Evolutionary conservation across 2,797 vertebrate species (phyloP).

Genomic region (Argyrosomus regius): DNA sequence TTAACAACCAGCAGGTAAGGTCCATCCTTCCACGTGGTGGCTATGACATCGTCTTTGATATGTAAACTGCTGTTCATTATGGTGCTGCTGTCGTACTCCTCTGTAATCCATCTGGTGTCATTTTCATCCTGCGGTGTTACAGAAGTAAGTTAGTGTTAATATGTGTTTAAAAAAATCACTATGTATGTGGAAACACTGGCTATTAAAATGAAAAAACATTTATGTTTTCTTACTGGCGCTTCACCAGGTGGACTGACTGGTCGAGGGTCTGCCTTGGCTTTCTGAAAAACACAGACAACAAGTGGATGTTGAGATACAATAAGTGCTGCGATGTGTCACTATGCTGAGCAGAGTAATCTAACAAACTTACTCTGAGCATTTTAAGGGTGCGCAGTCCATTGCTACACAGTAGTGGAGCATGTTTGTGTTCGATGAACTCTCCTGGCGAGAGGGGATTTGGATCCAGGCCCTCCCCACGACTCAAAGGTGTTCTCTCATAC

Average conservation of each 20-base stretch:
- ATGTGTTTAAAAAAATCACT: no score
- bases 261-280: slow-evolving; percentile 80
- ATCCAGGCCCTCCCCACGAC: slow-evolving; percentile 75
- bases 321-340: background rate
- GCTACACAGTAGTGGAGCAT: slow-evolving; percentile 79
- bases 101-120: slow-evolving; percentile 69
- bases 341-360: background rate
- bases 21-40: slow-evolving; percentile 90
- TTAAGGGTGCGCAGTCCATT: slow-evolving; percentile 78
- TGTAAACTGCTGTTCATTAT: slow-evolving; percentile 42
- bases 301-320: background rate
- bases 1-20: slow-evolving; percentile 89
- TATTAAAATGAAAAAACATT: slow-evolving; percentile 4
- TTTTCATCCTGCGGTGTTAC: slow-evolving; percentile 67
- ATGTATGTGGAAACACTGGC: background rate
- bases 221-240: slow-evolving; percentile 62
- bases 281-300: slow-evolving; percentile 77
- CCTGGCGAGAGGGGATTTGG: slow-evolving; percentile 79
- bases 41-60: slow-evolving; percentile 82
- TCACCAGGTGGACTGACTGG: slow-evolving; percentile 25
- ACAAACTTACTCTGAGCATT: slow-evolving; percentile 84
- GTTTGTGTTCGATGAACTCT: slow-evolving; percentile 85
- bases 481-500: slow-evolving; percentile 75
- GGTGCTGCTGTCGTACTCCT: slow-evolving; percentile 62
- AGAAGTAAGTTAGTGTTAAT: background rate